phyloP scores from a whole-genome alignment of 2,797 vertebrate species.

The Micropoecilia bifurca region DNA sequence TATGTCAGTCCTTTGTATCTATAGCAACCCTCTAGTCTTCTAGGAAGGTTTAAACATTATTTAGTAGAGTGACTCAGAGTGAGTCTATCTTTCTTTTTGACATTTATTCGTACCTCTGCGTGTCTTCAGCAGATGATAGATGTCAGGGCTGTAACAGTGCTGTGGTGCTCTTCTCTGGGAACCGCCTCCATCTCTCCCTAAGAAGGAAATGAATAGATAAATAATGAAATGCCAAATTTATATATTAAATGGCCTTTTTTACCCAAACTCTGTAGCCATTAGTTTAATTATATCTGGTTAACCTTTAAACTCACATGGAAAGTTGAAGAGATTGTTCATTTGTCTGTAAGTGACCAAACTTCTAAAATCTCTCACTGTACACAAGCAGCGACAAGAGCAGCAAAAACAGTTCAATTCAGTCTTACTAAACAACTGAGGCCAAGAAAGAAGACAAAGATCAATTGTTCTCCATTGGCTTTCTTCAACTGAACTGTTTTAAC shows the following conservation, averaged over 20 bases:
- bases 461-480: neutral
- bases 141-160: conserved; percentile 85
- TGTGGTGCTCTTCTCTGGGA: conserved; percentile 66
- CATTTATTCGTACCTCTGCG: conserved; percentile 66
- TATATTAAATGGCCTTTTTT: neutral
- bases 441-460: neutral
- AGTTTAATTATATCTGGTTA: neutral
- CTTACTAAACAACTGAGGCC: neutral
- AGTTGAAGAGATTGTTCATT: neutral
- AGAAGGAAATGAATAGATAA: neutral
- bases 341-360: neutral
- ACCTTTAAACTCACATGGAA: neutral
- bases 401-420: neutral
- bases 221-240: neutral
- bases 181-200: conserved; percentile 80
- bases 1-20: neutral
- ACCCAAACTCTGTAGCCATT: neutral
- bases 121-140: conserved; percentile 91
- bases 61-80: neutral
- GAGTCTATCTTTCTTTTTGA: neutral
- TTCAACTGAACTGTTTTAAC: neutral
- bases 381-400: neutral
- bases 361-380: neutral
- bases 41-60: neutral
- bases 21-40: neutral